Evolutionary conservation across 1,140 invertebrate species (phyloP).

Genomic region (Chrysoperla carnea): DNA sequence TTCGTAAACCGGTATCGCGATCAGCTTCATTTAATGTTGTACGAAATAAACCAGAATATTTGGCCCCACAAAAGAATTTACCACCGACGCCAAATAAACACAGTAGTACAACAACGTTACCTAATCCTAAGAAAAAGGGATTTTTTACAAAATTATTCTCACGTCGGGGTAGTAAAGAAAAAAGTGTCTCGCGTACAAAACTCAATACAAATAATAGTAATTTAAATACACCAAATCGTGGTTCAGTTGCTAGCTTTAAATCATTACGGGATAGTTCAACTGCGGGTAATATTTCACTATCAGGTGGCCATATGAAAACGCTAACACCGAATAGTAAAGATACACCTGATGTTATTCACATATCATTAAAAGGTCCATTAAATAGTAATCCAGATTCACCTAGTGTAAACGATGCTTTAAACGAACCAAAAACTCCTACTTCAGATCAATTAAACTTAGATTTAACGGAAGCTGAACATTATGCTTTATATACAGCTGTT

Average conservation of each 20-base stretch:
- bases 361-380: conserved; percentile 34
- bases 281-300: conserved; percentile 9
- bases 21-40: conserved; percentile 13
- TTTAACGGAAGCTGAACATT: conserved; percentile 69
- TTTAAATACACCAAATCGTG: conserved; percentile 9
- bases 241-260: conserved; percentile 14
- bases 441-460: conserved; percentile 25
- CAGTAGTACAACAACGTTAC: conserved; percentile 24
- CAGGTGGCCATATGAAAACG: neutral
- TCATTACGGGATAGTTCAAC: conserved; percentile 10
- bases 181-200: conserved; percentile 11
- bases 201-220: conserved; percentile 12
- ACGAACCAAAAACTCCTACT: neutral
- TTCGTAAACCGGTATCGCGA: conserved; percentile 6
- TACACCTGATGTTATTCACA: conserved; percentile 28
- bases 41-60: conserved; percentile 22
- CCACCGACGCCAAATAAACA: conserved; percentile 19
- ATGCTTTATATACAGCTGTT: conserved; percentile 65
- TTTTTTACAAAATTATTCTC: conserved; percentile 49
- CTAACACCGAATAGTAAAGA: neutral
- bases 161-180: conserved; percentile 24
- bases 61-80: conserved; percentile 25
- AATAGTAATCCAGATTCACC: neutral
- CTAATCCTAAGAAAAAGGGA: conserved; percentile 36
- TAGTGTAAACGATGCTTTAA: neutral